Evolutionary conservation across 2,113 vertebrate species (phyloP), one percentile per base, ranked within the genome.

Genomic region (Pedetes capensis): DNA sequence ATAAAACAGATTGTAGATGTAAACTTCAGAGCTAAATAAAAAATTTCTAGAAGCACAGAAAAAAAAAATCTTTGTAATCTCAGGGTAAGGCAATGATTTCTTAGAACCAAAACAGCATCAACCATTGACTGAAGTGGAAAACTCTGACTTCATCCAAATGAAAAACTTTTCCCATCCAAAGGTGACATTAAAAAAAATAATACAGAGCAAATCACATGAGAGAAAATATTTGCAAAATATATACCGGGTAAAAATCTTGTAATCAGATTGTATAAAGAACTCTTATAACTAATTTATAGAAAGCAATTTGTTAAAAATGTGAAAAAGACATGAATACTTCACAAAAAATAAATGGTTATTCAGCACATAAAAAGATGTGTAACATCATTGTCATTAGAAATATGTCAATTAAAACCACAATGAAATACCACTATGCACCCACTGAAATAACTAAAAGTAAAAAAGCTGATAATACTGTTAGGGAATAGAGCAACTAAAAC

Each of bases 141-240:
- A 89, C 89, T 89, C 32, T 72, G n/a, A 91, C 5, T 63, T 61
- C 4, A 53, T 71, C 9, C 90, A 96, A 95, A 83, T 81, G 63
- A n/a, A 72, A 94, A 85, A 72, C 16, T 59, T 87, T 72, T 85
- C 37, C 20, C 53, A 11, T 64, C 13, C 12, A 94, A 91, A 83
- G 75, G 79, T 75, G 49, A 69, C 22, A 64, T 59, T 84, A 90
- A 87, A 51, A 80, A 91, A 69, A 61, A 71, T 90, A 57, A 16
- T 23, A 81, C 84, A 68, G n/a, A 2, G 18, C 14, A 74, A 92
- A 89, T 9, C 37, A 74, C 29, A 75, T 64, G 22, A 91, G 32
- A 86, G 69, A 92, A 87, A 89, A 71, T 83, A 84, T 64, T 86
- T 89, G 32, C 9, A 84, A 95, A 95, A 53, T 7, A 83, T 17